A percentile compares a stretch with the other conserved stretches of the same genome.
phyloP scores from a whole-genome alignment of 2,113 vertebrate genomes.

The Ciconia boyciana region DNA sequence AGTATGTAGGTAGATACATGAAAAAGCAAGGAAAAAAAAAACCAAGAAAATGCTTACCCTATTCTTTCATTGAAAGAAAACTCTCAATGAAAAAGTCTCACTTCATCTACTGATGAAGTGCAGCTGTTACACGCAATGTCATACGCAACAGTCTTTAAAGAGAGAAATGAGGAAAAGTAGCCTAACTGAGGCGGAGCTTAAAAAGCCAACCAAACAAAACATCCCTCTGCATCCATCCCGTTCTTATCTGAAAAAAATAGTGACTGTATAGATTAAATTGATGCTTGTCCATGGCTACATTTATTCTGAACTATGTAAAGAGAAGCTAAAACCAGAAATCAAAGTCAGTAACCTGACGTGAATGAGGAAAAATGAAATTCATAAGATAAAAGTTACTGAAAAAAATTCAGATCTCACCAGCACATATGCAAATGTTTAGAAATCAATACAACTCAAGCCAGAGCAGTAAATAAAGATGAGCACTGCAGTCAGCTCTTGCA shows the following conservation, averaged over 20 bases:
- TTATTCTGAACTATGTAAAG: background rate
- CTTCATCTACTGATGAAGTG: background rate
- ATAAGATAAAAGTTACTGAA: background rate
- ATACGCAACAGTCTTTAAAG: background rate
- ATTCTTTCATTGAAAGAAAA: background rate
- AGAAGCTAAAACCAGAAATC: background rate
- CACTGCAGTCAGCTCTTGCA: background rate
- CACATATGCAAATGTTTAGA: constrained; percentile 28
- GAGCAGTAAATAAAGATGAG: constrained; percentile 46
- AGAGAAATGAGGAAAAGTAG: background rate
- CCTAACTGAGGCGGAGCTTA: background rate
- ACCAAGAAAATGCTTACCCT: background rate
- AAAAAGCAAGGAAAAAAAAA: background rate
- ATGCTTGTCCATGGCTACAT: background rate
- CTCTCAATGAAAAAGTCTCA: background rate
- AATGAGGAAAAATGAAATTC: background rate
- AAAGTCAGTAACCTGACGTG: background rate
- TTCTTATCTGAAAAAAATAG: background rate
- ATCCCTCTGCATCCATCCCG: background rate
- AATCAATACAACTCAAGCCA: constrained; percentile 6
- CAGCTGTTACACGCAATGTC: background rate
- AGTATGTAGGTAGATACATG: no score
- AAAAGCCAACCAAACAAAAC: background rate
- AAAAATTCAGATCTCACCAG: background rate
- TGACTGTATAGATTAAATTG: background rate